A percentile compares a stretch with the other conserved stretches of the same genome.
Conservation (phyloP, 2,113 vertebrate species). For the Macaca mulatta region DNA sequence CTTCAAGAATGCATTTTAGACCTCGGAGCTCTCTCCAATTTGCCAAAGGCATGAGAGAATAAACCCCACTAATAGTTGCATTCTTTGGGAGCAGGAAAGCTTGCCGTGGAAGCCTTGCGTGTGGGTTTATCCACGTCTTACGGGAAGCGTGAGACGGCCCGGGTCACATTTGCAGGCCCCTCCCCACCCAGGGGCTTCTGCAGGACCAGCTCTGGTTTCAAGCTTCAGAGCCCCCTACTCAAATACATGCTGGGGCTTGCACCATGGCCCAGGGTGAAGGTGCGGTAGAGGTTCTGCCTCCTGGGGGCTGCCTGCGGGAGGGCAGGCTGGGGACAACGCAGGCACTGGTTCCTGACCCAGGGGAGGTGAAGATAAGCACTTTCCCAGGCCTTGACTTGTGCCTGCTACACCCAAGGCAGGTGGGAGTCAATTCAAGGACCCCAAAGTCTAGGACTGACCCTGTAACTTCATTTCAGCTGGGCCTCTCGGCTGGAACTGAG, state of each 20-base stretch:
- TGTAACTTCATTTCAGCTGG: background rate
- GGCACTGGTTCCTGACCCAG: background rate
- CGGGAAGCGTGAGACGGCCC: fast-evolving
- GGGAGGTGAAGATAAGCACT: background rate
- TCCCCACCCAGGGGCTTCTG: background rate
- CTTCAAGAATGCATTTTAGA: background rate
- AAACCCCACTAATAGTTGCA: background rate
- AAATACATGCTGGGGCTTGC: background rate
- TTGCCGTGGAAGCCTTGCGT: background rate
- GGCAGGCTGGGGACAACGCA: background rate
- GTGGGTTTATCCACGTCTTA: background rate
- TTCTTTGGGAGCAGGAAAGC: background rate
- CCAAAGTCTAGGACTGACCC: background rate
- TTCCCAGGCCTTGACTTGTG: background rate
- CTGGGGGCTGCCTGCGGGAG: background rate
- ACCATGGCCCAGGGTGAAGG: background rate
- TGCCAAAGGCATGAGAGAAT: background rate
- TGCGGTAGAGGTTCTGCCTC: background rate
- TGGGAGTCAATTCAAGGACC: background rate
- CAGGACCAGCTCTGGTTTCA: background rate
- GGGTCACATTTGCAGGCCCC: too few species aligned
- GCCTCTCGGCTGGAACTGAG: background rate
- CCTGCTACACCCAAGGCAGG: background rate
- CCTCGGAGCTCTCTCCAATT: background rate
- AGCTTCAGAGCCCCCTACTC: background rate